Base-by-base conservation (phyloP, 2,888 invertebrate species). In the Lepidonotus clava region DNA sequence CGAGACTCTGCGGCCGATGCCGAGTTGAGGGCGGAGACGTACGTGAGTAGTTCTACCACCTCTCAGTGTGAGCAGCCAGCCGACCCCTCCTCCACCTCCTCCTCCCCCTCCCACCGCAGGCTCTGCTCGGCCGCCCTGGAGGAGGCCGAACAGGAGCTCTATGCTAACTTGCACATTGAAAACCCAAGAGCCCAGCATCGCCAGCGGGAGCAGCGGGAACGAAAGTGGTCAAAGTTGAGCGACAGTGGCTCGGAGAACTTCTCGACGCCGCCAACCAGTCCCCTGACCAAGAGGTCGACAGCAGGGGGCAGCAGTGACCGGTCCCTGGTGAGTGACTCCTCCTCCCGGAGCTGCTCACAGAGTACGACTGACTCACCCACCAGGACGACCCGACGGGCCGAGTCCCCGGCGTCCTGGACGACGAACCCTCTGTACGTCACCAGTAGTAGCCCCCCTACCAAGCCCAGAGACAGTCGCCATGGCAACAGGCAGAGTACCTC, bases 231-330 rank as follows among this genome's bases (percentile, higher is more conserved):
- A 0, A 0, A 18, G 18, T 4, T 67, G 18, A 85, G 85, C 41
- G 71, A 71, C 71, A 67, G 56, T 34, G 36, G 28, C 1, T 84
- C 87, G 28, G 87, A 87, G 32, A 32, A 32, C 14, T 87, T 83
- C 41, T 24, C 56, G 18, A 87, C 87, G 5, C 87, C 87, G 51
- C 87, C 87, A 11, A 83, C 86, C 24, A 87, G 86, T 46, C 85
- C 87, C 8, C 8, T 36, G 8, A 21, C 51, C 8, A 40, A 4
- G 38, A 28, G 14, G 46, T 41, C 46, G 8, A 41, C 28, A 5
- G 18, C 24, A 24, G 32, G 4, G 32, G n/a, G n/a, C n/a, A n/a
- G 46, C 14, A 46, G 80, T 80, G 41, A 46, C 41, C 24, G 21
- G 18, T n/a, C n/a, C 11, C 24, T 46, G 18, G 24, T 24, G 41